Conservation (phyloP, 2,113 vertebrate genomes). For the Callionymus lyra region DNA sequence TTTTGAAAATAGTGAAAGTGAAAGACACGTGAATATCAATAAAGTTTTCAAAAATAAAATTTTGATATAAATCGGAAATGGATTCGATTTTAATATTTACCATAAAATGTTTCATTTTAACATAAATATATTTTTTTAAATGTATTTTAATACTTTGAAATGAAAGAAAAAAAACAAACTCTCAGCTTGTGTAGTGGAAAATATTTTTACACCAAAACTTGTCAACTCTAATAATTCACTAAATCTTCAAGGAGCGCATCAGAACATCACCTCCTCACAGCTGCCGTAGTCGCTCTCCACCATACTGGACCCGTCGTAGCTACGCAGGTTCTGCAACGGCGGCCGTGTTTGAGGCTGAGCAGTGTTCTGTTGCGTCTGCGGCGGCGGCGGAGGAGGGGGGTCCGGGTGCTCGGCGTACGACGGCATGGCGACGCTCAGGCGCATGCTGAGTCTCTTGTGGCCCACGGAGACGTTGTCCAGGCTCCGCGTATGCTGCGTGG, state of each 20-base stretch:
- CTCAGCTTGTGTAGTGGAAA: background rate
- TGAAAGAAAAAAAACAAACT: conserved; percentile 2
- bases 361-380: too few species aligned
- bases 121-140: too few species aligned
- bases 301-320: conserved; percentile 78
- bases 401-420: conserved; percentile 74
- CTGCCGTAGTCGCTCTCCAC: conserved; percentile 94
- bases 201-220: background rate
- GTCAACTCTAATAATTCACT: background rate
- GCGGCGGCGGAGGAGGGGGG: conserved; percentile 23
- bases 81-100: too few species aligned
- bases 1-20: too few species aligned
- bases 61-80: too few species aligned
- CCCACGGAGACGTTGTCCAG: conserved; percentile 62
- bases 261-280: conserved; percentile 98
- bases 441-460: conserved; percentile 83
- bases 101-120: too few species aligned
- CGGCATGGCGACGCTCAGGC: conserved; percentile 84
- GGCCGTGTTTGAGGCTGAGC: conserved; percentile 53
- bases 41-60: too few species aligned
- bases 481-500: conserved; percentile 70
- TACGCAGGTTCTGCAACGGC: conserved; percentile 42
- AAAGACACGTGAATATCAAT: too few species aligned
- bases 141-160: background rate
- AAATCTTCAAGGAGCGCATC: conserved; percentile 10